Conservation (phyloP, 2,797 vertebrate species). For the Amblyopsis hoosieri region DNA sequence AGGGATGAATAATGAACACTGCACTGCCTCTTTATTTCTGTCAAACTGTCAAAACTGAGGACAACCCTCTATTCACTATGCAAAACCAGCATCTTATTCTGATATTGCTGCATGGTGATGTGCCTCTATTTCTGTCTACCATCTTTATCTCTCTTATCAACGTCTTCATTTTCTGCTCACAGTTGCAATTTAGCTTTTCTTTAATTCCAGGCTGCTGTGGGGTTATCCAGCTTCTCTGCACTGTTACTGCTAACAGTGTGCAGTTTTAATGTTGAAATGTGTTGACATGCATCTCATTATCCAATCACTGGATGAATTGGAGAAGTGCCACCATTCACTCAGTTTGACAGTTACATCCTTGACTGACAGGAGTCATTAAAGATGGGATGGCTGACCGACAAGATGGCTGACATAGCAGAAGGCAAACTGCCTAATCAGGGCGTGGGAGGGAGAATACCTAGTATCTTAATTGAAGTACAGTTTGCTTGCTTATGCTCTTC, state of each 20-base stretch:
- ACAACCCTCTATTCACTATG: slow-evolving; percentile 33
- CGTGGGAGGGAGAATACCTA: slow-evolving; percentile 24
- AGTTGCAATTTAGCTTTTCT: slow-evolving; percentile 1
- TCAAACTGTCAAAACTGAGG: slow-evolving; percentile 68
- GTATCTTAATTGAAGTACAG: slow-evolving; percentile 40
- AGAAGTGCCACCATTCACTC: slow-evolving; percentile 52
- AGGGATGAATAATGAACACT: slow-evolving; percentile 78
- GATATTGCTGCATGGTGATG: not conserved
- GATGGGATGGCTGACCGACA: slow-evolving; percentile 63
- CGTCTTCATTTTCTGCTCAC: slow-evolving; percentile 8
- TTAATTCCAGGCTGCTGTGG: slow-evolving; percentile 13
- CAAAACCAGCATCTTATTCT: slow-evolving; percentile 24
- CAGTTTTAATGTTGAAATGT: slow-evolving; percentile 40
- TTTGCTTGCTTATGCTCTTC: slow-evolving; percentile 1
- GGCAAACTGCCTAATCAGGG: slow-evolving; percentile 61
- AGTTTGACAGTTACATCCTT: slow-evolving; percentile 66
- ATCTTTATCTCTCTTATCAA: too few species aligned
- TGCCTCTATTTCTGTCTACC: not conserved
- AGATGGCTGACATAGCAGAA: slow-evolving; percentile 72
- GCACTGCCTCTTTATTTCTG: slow-evolving; percentile 53
- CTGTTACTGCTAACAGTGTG: slow-evolving; percentile 28
- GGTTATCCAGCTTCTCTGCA: not conserved
- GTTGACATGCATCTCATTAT: slow-evolving; percentile 58
- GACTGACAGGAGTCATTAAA: slow-evolving; percentile 73
- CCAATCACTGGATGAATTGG: slow-evolving; percentile 39